Evolutionary conservation across 2,888 invertebrate genomes (phyloP).

Genomic region (Dione vanillae): DNA sequence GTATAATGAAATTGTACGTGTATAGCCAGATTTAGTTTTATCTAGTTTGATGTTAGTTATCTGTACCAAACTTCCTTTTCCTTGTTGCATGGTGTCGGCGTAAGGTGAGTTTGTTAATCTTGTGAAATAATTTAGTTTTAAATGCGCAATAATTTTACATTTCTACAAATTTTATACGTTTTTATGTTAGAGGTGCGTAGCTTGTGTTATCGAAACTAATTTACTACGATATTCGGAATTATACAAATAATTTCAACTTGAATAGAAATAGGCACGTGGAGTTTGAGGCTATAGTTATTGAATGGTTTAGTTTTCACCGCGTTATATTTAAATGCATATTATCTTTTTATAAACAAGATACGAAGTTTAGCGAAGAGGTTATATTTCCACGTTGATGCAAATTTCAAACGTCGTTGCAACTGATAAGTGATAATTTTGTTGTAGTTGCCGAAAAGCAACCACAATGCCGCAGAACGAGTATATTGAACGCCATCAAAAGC

Average conservation of each 20-base stretch:
- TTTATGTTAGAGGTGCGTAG: conserved; percentile 5
- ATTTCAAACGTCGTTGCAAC: conserved; percentile 47
- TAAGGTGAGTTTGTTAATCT: conserved; percentile 74
- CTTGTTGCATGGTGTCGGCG: conserved; percentile 82
- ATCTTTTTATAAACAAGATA: not conserved
- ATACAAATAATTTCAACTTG: not conserved
- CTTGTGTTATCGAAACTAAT: not conserved
- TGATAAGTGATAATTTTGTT: conserved; percentile 76
- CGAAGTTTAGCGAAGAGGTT: conserved; percentile 29
- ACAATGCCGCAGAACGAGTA: conserved; percentile 99
- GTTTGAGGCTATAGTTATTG: conserved; percentile 2
- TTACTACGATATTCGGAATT: not conserved
- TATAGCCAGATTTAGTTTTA: not conserved
- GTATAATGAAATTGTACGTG: not conserved
- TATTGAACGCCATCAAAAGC: conserved; percentile 98
- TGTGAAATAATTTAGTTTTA: conserved; percentile 56
- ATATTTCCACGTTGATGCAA: conserved; percentile 34
- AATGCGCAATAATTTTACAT: conserved; percentile 48
- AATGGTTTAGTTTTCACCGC: conserved; percentile 1
- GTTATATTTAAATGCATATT: not conserved
- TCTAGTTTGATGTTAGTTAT: not conserved
- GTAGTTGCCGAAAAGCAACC: conserved; percentile 83
- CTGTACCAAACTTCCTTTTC: conserved; percentile 66
- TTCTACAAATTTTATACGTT: not conserved
- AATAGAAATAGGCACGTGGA: conserved; percentile 25